These are phyloP conservation scores for Xenus cinereus DNA, from an alignment of 2,113 vertebrate species.

Conservation along the genomic window DNA sequence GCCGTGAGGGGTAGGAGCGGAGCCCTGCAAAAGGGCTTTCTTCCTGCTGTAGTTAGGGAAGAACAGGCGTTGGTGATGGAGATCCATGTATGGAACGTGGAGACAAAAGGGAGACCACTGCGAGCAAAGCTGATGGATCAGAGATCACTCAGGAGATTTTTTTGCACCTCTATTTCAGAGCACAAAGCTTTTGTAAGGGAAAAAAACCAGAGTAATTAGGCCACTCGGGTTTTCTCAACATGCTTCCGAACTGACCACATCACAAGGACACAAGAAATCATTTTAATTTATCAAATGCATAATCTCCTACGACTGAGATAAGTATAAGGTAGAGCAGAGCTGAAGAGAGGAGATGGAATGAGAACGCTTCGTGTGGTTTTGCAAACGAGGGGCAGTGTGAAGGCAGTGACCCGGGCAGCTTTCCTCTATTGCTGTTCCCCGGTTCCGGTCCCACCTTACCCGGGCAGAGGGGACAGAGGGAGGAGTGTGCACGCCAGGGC, in stretches of 20 bases:
- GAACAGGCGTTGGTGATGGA: not conserved
- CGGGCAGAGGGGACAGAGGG: not conserved
- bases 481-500: rapidly evolving
- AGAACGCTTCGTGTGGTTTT: not conserved
- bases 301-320: not conserved
- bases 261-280: not conserved
- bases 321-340: not conserved
- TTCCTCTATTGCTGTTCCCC: rapidly evolving
- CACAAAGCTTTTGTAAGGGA: not conserved
- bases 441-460: rapidly evolving
- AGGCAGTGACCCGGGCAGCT: not conserved
- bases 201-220: not conserved
- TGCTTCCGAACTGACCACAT: not conserved
- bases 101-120: not conserved
- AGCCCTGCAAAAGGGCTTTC: not conserved
- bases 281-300: not conserved
- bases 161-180: not conserved
- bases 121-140: not conserved
- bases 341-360: not conserved
- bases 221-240: not conserved
- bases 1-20: not conserved
- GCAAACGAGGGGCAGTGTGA: rapidly evolving
- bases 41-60: not conserved
- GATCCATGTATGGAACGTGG: rapidly evolving
- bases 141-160: not conserved